phyloP scores from a whole-genome alignment of 2,797 vertebrate species.

The Pitangus sulphuratus region DNA sequence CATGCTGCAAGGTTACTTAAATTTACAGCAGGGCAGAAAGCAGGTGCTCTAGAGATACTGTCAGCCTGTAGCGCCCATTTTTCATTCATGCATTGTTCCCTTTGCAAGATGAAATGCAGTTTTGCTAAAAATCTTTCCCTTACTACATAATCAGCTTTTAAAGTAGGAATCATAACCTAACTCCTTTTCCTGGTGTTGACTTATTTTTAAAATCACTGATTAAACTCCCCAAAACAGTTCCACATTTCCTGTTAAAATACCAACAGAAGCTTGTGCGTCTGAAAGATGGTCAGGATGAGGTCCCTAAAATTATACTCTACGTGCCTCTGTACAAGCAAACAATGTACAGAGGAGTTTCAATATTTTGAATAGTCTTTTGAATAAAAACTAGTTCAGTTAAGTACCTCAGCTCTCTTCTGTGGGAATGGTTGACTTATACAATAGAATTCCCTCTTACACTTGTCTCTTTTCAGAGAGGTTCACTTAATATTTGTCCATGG shows the following conservation, averaged over 20 bases:
- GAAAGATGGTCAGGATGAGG: neutral
- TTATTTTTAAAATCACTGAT: neutral
- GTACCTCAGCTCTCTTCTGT: slow-evolving; percentile 2
- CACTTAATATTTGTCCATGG: slow-evolving; percentile 42
- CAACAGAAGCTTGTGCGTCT: neutral
- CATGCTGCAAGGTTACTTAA: slow-evolving; percentile 16
- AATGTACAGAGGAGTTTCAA: neutral
- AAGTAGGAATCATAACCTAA: neutral
- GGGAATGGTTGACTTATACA: slow-evolving; percentile 33
- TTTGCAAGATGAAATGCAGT: neutral
- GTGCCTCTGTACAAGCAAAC: neutral
- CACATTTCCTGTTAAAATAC: neutral
- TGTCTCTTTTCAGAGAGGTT: slow-evolving; percentile 53
- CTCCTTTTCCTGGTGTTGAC: neutral
- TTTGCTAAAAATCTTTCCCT: neutral
- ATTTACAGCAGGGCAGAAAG: slow-evolving; percentile 35
- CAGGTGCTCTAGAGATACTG: slow-evolving; percentile 20
- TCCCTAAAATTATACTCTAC: neutral
- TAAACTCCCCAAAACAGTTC: neutral
- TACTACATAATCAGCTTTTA: neutral
- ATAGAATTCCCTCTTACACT: slow-evolving; percentile 44
- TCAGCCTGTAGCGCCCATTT: neutral
- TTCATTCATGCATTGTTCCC: neutral
- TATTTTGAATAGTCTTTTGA: slow-evolving; percentile 38
- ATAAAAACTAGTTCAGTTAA: slow-evolving; percentile 29